Evolutionary conservation across 1,140 invertebrate genomes (phyloP), one percentile per base, ranked within the genome.

Genomic region (Ridgeia piscesae): DNA sequence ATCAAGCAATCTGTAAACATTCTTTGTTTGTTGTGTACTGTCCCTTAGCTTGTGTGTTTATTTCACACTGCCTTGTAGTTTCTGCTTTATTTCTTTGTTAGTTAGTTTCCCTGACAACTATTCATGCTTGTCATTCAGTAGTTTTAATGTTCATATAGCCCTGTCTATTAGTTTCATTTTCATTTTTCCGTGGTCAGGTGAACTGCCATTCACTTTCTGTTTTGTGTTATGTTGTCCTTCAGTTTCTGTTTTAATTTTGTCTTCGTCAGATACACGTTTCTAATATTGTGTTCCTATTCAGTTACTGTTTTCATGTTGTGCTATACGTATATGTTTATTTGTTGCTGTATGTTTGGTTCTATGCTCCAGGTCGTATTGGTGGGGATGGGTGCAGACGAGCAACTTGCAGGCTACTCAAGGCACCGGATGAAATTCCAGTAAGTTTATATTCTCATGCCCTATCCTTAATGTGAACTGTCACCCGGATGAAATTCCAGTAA

Each of bases 381-480:
- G 94, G 99, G 99, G 35, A 98, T 98, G 96, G 99, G 99, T 31
- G 99, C 99, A 33, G 99, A 99, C 97, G 99, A 99, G 96, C 97
- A 99, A 94, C 97, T 99, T 94, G 99, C 98, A 91, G 99, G 99
- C 1, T 99, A 99, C 94, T 97, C 97, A 90, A 97, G 98, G 93
- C 98, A 99, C 94, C 96, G 98, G 93, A 97, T 97, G n/a, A 95
- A 93, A 92, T 96, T 95, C 92, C 94, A 94, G 95, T 95, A 93
- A 94, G 89, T 34, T 90, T 90, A 14, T n/a, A 4, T 42, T 34
- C 35, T 42, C 9, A 33, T 21, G 6, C 33, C 9, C 34, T 90
- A n/a, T 14, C 89, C 50, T 90, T 91, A 34, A 93, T 89, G 91
- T 27, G 42, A 42, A n/a, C 88, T 1, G 33, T 92, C 27, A 92